Base-by-base conservation (phyloP, 2,113 vertebrate genomes). In the Oplegnathus fasciatus region DNA sequence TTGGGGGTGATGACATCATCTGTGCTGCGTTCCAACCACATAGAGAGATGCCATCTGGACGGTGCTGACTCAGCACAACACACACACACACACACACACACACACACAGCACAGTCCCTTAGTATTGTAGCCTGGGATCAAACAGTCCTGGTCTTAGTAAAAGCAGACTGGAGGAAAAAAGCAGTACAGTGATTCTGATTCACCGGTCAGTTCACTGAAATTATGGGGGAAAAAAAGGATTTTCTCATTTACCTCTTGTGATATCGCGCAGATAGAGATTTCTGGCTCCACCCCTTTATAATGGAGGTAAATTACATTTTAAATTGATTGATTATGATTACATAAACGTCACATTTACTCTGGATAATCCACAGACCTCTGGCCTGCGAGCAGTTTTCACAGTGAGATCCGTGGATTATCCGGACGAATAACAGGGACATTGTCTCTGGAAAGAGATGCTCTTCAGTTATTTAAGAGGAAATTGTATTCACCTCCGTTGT, bases 31-130 rank as follows among this genome's bases (percentile, higher is more conserved):
- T 91, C 79, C 90, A 87, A 89, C 84, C 80, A 60, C 91, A 89
- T 72, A 79, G 84, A 88, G 91, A 61, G 91, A 87, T 62, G 82
- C 92, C 93, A 93, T 94, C 93, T 94, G 93, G 90, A 92, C 70
- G 81, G 44, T 1, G 91, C 93, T 93, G 93, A 94, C 88, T 94
- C 93, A 93, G 92, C 93, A 92, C 60, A 84, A 75, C 40, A 66
- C 80, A 69, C 67, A 42, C 68, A 70, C 26, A 44, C 58, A 40
- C 65, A 66, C 82, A 54, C 80, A 72, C 64, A 52, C 70, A 58
- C 40, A 37, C 17, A 65, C 68, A 34, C 77, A 66, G 46, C 80
- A 58, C 26, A 57, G 52, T 65, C 37, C 2, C 15, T 40, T 18
- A 24, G 68, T 40, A 30, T n/a, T 71, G 73, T 57, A 65, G 75